Evolutionary conservation across 53 echinoderm and acorn worm genomes (phyloP), one percentile per base, ranked within the genome.

Genomic region (Glandiceps talaboti): DNA sequence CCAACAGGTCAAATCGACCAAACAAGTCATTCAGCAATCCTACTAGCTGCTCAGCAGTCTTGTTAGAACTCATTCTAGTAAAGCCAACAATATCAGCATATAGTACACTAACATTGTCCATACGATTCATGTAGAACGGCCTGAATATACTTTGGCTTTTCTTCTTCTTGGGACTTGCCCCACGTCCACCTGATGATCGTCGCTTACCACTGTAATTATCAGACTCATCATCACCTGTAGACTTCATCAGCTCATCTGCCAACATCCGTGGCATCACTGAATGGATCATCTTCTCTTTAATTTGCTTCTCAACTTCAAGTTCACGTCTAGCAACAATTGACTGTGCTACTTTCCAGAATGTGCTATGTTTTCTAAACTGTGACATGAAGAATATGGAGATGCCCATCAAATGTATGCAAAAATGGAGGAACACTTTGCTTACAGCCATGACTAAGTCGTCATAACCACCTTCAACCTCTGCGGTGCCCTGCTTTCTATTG

Each of bases 51-150:
- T 89, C 91, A 12, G 93, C 93, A 27, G 82, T 91, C 82, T 99
- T 99, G 85, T 99, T 99, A 79, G 91, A 91, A 32, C 90, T 90
- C 93, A 94, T 93, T 32, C 88, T 81, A 27, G 93, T 93, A 78
- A 99, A 94, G 76, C 99, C 93, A 25, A 93, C 99, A 31, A 99
- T 99, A 81, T 99, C 99, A 0, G 99, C 99, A 83, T 91, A 99
- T 27, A 99, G 90, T 80, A 99, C 93, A 81, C 99, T 99, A 73
- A 99, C 99, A 28, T 91, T 84, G 74, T 91, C 89, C 99, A 99
- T 94, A 25, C 91, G 90, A 76, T 94, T 94, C 99, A 99, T 99
- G 90, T 94, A 99, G 82, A 99, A 99, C 31, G 94, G 86, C 14
- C 99, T 86, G 83, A 99, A 99, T 33, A 91, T 89, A 33, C 80